These are phyloP conservation scores for Pristionchus exspectatus DNA, from an alignment of 2,888 invertebrate species.

Conservation along the genomic window DNA sequence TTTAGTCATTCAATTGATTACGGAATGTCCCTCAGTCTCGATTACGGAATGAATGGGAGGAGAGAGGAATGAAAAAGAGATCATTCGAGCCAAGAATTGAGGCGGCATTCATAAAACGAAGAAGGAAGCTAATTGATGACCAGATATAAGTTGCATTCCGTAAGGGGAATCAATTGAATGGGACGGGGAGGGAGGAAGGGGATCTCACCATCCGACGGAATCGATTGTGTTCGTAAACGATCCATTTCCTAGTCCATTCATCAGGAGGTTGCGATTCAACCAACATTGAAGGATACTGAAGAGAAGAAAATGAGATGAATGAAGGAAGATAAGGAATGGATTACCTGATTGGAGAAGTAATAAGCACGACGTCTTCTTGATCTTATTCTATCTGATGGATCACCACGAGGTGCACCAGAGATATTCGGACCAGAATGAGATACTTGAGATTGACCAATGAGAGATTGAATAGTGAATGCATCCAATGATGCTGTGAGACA, in stretches of 20 bases:
- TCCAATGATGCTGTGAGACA: slow-evolving; percentile 26
- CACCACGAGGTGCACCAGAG: slow-evolving; percentile 8
- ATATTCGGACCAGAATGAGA: slow-evolving; percentile 54
- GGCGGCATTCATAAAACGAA: background rate
- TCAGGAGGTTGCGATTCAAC: slow-evolving; percentile 72
- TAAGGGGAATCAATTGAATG: background rate
- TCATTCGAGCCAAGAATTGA: background rate
- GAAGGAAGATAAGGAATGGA: background rate
- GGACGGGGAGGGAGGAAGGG: background rate
- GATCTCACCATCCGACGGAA: slow-evolving; percentile 75
- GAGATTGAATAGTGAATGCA: slow-evolving; percentile 25
- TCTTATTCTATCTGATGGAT: slow-evolving; percentile 8
- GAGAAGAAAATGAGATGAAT: background rate
- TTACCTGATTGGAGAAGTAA: slow-evolving; percentile 44
- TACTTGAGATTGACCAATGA: slow-evolving; percentile 6
- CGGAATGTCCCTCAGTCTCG: slow-evolving; percentile 37
- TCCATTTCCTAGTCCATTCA: slow-evolving; percentile 74
- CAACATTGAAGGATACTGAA: slow-evolving; percentile 60
- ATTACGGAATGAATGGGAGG: background rate
- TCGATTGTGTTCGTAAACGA: slow-evolving; percentile 77
- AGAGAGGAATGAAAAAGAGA: background rate
- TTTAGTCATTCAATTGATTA: slow-evolving; percentile 44
- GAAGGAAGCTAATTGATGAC: slow-evolving; percentile 21
- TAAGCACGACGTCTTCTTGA: slow-evolving; percentile 25
- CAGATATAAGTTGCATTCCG: background rate